These are phyloP conservation scores for Xiphophorus maculatus DNA, from an alignment of 2,113 vertebrate species.

Conservation along the genomic window DNA sequence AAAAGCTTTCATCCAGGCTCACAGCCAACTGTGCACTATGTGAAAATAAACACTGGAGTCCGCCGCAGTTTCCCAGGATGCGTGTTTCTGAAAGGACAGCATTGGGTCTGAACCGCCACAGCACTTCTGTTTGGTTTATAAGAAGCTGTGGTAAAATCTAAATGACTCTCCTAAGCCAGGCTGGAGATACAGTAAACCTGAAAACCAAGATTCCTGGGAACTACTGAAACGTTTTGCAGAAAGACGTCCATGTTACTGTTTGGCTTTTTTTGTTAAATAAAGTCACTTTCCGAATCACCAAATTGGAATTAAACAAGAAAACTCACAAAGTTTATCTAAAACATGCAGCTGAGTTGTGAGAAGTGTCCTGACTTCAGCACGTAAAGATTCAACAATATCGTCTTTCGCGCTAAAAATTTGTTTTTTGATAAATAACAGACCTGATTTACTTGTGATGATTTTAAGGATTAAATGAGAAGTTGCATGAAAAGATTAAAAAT, in stretches of 20 bases:
- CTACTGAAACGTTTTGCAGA: background rate
- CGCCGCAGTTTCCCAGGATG: conserved; percentile 53
- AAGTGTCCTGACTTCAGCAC: background rate
- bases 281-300: too few species aligned
- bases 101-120: conserved; percentile 50
- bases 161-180: conserved; percentile 31
- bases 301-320: background rate
- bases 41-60: conserved; percentile 63
- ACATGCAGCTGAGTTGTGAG: background rate
- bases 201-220: background rate
- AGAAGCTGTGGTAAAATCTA: conserved; percentile 30
- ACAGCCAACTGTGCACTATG: conserved; percentile 47
- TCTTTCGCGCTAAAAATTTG: background rate
- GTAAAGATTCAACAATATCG: background rate
- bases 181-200: conserved; percentile 6
- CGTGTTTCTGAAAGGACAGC: conserved; percentile 35
- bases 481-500: background rate
- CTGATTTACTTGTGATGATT: background rate
- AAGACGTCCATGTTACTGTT: too few species aligned
- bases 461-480: background rate
- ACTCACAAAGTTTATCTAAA: background rate
- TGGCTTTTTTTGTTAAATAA: too few species aligned
- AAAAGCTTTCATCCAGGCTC: conserved; percentile 53
- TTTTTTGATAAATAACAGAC: background rate
- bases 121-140: conserved; percentile 57